Percentiles rank a stretch among this genome's conserved stretches.
phyloP scores from a whole-genome alignment of 2,113 vertebrate genomes.

The Scolopax mira region DNA sequence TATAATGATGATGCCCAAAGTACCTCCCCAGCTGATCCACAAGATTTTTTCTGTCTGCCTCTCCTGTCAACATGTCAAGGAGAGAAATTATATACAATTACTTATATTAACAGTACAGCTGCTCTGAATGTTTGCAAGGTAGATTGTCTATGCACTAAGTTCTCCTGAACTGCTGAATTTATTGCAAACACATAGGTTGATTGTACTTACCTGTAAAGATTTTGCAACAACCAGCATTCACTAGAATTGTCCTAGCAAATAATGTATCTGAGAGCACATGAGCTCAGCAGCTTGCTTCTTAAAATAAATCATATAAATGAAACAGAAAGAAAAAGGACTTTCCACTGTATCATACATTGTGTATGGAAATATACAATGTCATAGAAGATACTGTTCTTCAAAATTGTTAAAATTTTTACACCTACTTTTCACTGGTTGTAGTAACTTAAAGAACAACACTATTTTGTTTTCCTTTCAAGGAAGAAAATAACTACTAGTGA shows the following conservation, averaged over 20 bases:
- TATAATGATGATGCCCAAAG: background rate
- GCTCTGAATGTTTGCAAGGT: background rate
- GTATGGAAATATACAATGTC: background rate
- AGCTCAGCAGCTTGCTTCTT: background rate
- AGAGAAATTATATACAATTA: background rate
- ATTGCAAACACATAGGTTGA: background rate
- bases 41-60: background rate
- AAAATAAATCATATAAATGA: background rate
- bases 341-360: fast-evolving
- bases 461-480: background rate
- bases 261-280: background rate
- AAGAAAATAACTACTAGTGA: background rate
- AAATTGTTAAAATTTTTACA: background rate
- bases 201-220: background rate
- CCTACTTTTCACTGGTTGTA: background rate
- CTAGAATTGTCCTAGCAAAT: background rate
- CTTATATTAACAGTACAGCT: background rate
- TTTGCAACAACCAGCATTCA: background rate
- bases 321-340: background rate
- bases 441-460: background rate
- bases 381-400: background rate
- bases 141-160: background rate
- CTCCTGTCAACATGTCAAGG: background rate
- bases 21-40: background rate
- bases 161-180: background rate